These are phyloP conservation scores for Aphelocoma californica DNA, from an alignment of 2,797 vertebrate species.

Conservation along the genomic window DNA sequence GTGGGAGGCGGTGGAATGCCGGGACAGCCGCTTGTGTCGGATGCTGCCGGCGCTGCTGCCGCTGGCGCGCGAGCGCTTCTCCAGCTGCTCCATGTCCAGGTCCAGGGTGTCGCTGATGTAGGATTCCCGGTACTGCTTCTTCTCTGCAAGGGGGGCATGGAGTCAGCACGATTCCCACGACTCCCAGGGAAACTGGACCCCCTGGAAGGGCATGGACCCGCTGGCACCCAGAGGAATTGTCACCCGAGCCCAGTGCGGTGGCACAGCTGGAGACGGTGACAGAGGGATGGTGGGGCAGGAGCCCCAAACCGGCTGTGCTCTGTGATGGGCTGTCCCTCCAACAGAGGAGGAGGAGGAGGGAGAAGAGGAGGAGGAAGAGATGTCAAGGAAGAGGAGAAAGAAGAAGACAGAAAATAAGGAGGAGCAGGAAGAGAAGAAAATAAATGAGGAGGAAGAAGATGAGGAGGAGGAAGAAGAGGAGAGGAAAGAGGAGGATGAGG, in stretches of 20 bases:
- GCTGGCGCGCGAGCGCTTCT: slow-evolving; percentile 92
- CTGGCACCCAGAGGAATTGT: background rate
- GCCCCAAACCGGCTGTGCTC: background rate
- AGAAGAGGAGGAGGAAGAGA: background rate
- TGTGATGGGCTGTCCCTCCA: background rate
- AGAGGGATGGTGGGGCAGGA: background rate
- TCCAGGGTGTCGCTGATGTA: slow-evolving; percentile 98
- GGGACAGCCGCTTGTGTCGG: slow-evolving; percentile 88
- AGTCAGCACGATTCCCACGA: fast-evolving
- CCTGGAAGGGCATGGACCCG: fast-evolving
- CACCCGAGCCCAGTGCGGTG: background rate
- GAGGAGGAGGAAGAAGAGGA: fast-evolving
- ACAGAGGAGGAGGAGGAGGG: background rate
- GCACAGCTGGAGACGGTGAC: fast-evolving
- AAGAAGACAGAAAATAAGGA: background rate
- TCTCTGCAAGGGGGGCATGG: slow-evolving; percentile 76
- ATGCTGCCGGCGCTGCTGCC: slow-evolving; percentile 91
- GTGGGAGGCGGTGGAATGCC: slow-evolving; percentile 91
- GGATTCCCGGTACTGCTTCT: slow-evolving; percentile 98
- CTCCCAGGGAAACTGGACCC: fast-evolving
- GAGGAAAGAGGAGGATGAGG: fast-evolving
- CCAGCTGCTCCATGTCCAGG: slow-evolving; percentile 94
- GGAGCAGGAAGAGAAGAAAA: background rate
- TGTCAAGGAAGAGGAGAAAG: background rate
- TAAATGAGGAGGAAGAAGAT: fast-evolving